Conservation (phyloP, 2,888 invertebrate species). For the Eilema griseolum region DNA sequence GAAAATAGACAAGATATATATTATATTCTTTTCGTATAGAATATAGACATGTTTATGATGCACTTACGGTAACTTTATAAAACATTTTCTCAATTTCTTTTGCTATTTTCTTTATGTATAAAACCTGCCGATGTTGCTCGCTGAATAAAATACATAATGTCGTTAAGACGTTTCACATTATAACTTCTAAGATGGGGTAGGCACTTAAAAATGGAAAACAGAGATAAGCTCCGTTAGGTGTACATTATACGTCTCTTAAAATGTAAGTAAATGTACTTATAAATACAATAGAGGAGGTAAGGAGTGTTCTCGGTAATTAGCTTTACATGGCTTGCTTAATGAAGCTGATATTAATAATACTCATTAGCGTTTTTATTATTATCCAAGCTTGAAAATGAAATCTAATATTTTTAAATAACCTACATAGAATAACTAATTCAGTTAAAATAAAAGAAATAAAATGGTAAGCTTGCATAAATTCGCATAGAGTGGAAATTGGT, state of each 20-base stretch:
- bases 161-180: slow-evolving; percentile 40
- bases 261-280: slow-evolving; percentile 35
- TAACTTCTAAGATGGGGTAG: slow-evolving; percentile 44
- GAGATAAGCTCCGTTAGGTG: slow-evolving; percentile 48
- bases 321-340: background rate
- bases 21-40: slow-evolving; percentile 35
- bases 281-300: slow-evolving; percentile 33
- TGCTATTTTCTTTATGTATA: slow-evolving; percentile 48
- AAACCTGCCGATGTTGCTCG: slow-evolving; percentile 29
- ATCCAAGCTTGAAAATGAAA: background rate
- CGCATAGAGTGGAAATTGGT: no score
- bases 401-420: no score
- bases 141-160: slow-evolving; percentile 44
- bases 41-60: slow-evolving; percentile 48
- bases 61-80: slow-evolving; percentile 39
- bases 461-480: no score
- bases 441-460: no score
- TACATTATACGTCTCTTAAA: slow-evolving; percentile 42
- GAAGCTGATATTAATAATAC: background rate
- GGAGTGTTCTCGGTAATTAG: slow-evolving; percentile 6
- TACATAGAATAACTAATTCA: no score
- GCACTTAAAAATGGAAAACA: slow-evolving; percentile 40
- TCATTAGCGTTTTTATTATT: background rate
- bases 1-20: slow-evolving; percentile 40
- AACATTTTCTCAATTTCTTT: slow-evolving; percentile 45